Base-by-base conservation (phyloP, 1,140 invertebrate genomes). In the Apis dorsata region DNA sequence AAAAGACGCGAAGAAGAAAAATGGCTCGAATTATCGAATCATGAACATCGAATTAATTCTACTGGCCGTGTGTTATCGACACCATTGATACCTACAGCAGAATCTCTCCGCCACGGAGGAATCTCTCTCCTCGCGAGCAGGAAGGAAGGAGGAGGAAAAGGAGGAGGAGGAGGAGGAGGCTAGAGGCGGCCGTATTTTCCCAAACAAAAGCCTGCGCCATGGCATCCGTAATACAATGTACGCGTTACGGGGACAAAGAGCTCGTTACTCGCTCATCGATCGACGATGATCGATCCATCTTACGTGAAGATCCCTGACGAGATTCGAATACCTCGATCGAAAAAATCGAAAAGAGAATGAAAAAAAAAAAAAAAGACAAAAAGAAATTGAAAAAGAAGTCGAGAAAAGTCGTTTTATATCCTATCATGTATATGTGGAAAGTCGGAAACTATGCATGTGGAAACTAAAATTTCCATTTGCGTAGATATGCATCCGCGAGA, bases 181-280 rank as follows among this genome's bases (percentile, higher is more conserved):
- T n/a, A 68, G 34, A 11, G 59, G 24, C 57, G 7, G 59, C 57
- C 21, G 72, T n/a, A 53, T n/a, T 11, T 34, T 53, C 2, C 44
- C 51, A 28, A 28, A 80, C 53, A 77, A 79, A 86, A 73, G 62
- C n/a, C 44, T 8, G 5, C 15, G 19, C 57, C 51, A 65, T 55
- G 51, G 81, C 60, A 78, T 79, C 74, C 53, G 81, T 80, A 77
- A 84, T 53, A 57, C 28, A 84, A 84, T 53, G 72, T 51, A 57
- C 69, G 57, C 68, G 55, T 24, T 49, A 19, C 24, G 19, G 24
- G 15, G 60, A 74, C 51, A 83, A 79, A 79, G 24, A 24, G 28
- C 57, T 72, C 76, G 51, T 84, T 72, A 51, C 70, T 44, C 19
- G n/a, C 66, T 17, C 60, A 5, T 72, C 44, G 80, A 59, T 24